These are phyloP conservation scores for Andrena marginata DNA, from an alignment of 2,888 invertebrate species.

Conservation along the genomic window DNA sequence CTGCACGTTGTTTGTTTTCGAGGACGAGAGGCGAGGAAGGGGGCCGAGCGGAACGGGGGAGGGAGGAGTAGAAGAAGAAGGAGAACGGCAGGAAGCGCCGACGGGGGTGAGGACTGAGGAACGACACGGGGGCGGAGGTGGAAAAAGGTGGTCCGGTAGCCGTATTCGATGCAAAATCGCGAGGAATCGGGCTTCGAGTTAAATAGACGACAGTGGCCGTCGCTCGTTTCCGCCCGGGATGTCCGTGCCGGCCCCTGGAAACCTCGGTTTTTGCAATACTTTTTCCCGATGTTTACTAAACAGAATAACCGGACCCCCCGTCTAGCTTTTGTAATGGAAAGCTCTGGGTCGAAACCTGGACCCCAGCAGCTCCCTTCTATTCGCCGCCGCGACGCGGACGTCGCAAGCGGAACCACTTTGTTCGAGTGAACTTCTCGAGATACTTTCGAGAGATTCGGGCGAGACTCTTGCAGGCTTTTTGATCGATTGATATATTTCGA, in stretches of 20 bases:
- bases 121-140: conserved; percentile 18
- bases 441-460: conserved; percentile 37
- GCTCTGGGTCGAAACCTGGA: conserved; percentile 29
- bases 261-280: conserved; percentile 47
- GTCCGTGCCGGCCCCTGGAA: conserved; percentile 38
- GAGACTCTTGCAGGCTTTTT: conserved; percentile 15
- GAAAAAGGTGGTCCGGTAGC: conserved; percentile 30
- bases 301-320: conserved; percentile 40
- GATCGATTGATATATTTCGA: conserved; percentile 49
- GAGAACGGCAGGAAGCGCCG: conserved; percentile 15
- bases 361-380: conserved; percentile 19
- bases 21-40: conserved; percentile 39
- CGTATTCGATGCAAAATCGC: conserved; percentile 68
- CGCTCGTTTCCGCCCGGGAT: conserved; percentile 54
- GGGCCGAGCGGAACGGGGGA: background rate
- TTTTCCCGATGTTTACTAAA: conserved; percentile 64
- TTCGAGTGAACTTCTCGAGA: conserved; percentile 31
- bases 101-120: conserved; percentile 23
- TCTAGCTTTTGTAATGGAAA: conserved; percentile 45
- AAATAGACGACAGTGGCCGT: conserved; percentile 70
- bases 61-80: conserved; percentile 24
- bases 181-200: conserved; percentile 68
- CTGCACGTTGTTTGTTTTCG: conserved; percentile 75
- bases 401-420: conserved; percentile 23
- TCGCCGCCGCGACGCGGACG: conserved; percentile 3